phyloP scores from a whole-genome alignment of 2,888 invertebrate species.

The Ceriagrion tenellum region DNA sequence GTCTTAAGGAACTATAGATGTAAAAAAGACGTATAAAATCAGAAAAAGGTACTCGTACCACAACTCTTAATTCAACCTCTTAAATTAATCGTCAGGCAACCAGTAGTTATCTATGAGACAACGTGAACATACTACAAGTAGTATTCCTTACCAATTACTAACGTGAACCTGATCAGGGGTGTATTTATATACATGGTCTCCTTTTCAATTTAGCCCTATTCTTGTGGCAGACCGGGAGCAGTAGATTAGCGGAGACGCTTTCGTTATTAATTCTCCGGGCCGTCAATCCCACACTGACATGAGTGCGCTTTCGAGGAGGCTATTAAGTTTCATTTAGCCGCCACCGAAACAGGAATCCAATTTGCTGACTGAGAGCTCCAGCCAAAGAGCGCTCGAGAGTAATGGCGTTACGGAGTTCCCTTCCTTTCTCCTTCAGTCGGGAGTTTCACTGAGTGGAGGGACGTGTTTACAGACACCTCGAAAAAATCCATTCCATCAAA shows the following conservation, averaged over 20 bases:
- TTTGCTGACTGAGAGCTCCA: background rate
- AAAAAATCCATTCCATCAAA: background rate
- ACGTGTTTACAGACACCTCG: background rate
- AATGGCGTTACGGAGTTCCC: background rate
- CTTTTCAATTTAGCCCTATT: too few relatives aligned
- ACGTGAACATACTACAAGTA: too few relatives aligned
- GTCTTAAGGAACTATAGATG: too few relatives aligned
- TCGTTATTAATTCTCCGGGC: background rate
- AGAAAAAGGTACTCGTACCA: too few relatives aligned
- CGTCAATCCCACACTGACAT: background rate
- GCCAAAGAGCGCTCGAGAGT: background rate
- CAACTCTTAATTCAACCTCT: too few relatives aligned
- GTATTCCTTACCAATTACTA: too few relatives aligned
- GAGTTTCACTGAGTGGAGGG: background rate
- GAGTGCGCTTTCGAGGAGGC: background rate
- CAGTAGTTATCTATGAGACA: too few relatives aligned
- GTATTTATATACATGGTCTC: too few relatives aligned
- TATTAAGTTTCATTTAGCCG: constrained; percentile 16
- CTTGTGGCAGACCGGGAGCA: background rate
- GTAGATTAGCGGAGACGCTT: background rate
- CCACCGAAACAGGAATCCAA: background rate
- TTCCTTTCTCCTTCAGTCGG: background rate
- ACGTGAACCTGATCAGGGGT: too few relatives aligned
- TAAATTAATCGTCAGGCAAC: too few relatives aligned
- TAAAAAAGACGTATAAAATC: too few relatives aligned